Conservation (phyloP, 37 sponge, comb jelly and placozoan species). For the Haliclona indistincta region DNA sequence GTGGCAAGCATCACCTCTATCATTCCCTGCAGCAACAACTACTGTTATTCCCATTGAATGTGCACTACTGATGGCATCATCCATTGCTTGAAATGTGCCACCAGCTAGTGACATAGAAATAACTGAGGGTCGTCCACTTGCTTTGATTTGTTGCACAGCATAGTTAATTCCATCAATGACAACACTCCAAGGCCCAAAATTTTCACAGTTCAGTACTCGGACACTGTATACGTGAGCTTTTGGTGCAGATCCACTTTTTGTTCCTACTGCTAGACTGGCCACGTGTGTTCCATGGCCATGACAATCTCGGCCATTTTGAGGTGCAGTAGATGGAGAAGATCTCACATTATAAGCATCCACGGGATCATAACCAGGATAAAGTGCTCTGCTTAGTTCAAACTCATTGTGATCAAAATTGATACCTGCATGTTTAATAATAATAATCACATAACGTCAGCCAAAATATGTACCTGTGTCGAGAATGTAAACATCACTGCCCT, state of each 20-base stretch:
- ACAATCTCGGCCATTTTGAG: conserved; percentile 53
- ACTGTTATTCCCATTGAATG: conserved; percentile 36
- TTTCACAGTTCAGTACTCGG: conserved; percentile 58
- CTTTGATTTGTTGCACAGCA: conserved; percentile 1
- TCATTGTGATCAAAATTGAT: conserved; percentile 57
- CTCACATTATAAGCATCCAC: conserved; percentile 4
- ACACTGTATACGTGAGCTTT: conserved; percentile 51
- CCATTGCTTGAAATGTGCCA: conserved; percentile 11
- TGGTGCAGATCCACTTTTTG: conserved; percentile 49
- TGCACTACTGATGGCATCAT: conserved; percentile 30
- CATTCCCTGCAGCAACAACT: conserved; percentile 73
- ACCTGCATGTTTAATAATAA: background rate
- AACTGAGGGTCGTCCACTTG: conserved; percentile 35
- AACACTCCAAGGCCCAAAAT: conserved; percentile 37
- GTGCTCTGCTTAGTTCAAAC: conserved; percentile 2
- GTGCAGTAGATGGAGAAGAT: background rate
- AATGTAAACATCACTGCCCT: conserved; percentile 75
- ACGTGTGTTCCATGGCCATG: conserved; percentile 78
- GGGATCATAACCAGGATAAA: conserved; percentile 44
- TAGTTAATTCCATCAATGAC: conserved; percentile 49
- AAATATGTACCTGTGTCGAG: conserved; percentile 48
- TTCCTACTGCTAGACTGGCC: conserved; percentile 67
- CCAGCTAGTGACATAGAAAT: conserved; percentile 65
- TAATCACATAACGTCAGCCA: background rate
- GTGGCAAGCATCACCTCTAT: conserved; percentile 42